phyloP scores from a whole-genome alignment of 2,113 vertebrate genomes.

The Chaenocephalus aceratus region DNA sequence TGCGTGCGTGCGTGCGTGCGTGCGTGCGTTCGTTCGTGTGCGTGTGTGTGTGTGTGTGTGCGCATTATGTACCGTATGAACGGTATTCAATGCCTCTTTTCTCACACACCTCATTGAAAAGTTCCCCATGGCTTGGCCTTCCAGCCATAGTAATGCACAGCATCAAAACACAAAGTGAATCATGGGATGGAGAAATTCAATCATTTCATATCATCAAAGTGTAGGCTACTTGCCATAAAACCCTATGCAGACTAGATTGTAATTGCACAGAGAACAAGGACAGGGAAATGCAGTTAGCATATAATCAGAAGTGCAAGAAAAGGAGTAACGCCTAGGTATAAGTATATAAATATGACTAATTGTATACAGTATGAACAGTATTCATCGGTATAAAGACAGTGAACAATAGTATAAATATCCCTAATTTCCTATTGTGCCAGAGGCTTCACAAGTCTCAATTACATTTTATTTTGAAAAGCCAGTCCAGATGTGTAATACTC shows the following conservation, averaged over 20 bases:
- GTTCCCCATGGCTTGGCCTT: neutral
- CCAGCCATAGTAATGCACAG: neutral
- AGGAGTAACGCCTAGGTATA: too few species aligned
- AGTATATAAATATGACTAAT: too few species aligned
- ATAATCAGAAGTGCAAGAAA: neutral
- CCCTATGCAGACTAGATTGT: neutral
- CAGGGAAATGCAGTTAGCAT: too few species aligned
- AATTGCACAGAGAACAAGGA: too few species aligned
- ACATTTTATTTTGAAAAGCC: neutral
- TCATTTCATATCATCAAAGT: neutral
- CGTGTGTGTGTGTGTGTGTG: slow-evolving; percentile 2
- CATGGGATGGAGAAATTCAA: neutral
- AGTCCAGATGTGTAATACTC: slow-evolving; percentile 31
- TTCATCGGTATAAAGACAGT: too few species aligned
- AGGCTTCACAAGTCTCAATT: neutral
- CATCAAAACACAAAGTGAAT: slow-evolving; percentile 3
- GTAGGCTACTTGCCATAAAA: neutral
- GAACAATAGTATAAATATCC: neutral
- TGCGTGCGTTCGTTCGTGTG: neutral
- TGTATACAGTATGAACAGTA: too few species aligned
- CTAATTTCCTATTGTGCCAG: neutral
- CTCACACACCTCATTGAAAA: slow-evolving; percentile 1
- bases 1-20: neutral
- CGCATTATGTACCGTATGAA: neutral
- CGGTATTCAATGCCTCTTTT: neutral